Base-by-base conservation (phyloP, 2,113 vertebrate genomes). In the Epinephelus fuscoguttatus region DNA sequence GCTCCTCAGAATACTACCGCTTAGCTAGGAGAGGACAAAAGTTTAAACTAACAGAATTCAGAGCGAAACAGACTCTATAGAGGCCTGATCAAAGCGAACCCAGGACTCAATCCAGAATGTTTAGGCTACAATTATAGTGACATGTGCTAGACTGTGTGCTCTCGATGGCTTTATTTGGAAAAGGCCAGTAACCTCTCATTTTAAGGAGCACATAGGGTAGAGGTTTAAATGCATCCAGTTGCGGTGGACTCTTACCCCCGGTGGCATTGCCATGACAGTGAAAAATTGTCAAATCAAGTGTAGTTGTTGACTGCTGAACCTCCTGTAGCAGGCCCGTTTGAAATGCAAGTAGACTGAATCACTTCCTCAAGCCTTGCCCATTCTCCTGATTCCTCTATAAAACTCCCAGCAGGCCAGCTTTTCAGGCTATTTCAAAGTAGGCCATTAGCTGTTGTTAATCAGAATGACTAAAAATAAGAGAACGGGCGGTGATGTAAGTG, bases 21-120 rank as follows among this genome's bases (percentile, higher is more conserved):
- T 76, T 70, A 59, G 86, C 80, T 40, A 63, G 64, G 40, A 73
- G 84, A 91, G 91, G 93, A 94, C 92, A 94, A 93, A 92, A 94
- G 93, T 94, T 94, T 92, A 94, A 94, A 94, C 90, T 74, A 94
- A 93, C 93, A 92, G 78, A 79, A 84, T 85, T 82, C 82, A 72
- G 78, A 86, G 57, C 37, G 64, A 80, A 83, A 81, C 81, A 53
- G 91, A 88, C 85, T 86, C 73, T 78, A 81, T 81, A 74, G 53
- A 78, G 84, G 11, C 78, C 64, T 66, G 89, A 92, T 94, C 93
- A 94, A 93, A 94, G 91, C 60, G 79, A 84, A 82, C 47, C 72
- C 69, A 57, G 88, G 79, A 85, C 69, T 84, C 80, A 27, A 79
- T 88, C 84, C 64, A 75, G 86, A 90, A 90, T 93, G 84, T 92